phyloP scores from a whole-genome alignment of 2,888 invertebrate species.

The Dicranocentrus wangi region DNA sequence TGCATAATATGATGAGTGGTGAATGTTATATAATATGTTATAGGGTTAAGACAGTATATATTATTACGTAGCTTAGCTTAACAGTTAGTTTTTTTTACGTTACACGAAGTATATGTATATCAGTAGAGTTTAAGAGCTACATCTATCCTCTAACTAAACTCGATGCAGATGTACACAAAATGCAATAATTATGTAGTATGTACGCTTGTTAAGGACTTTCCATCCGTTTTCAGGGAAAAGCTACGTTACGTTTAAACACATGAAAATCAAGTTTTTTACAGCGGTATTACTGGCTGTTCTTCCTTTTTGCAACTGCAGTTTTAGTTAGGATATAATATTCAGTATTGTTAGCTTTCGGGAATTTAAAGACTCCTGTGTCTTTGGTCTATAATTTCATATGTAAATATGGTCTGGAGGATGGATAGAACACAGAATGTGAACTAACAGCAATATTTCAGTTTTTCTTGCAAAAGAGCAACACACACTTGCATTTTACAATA shows the following conservation, averaged over 20 bases:
- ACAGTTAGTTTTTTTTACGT: neutral
- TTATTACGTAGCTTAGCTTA: neutral
- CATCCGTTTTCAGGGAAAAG: slow-evolving; percentile 6
- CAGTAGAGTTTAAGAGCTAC: slow-evolving; percentile 2
- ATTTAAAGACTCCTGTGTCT: slow-evolving; percentile 47
- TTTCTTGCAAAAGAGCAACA: too few species aligned
- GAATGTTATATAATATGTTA: slow-evolving; percentile 1
- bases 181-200: neutral
- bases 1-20: neutral
- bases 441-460: neutral
- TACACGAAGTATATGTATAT: neutral
- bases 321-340: neutral
- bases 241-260: neutral
- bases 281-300: neutral
- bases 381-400: slow-evolving; percentile 37
- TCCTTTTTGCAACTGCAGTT: neutral
- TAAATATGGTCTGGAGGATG: slow-evolving; percentile 22
- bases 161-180: slow-evolving; percentile 15
- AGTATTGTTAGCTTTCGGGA: slow-evolving; percentile 6
- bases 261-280: neutral
- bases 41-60: neutral
- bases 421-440: neutral
- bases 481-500: too few species aligned
- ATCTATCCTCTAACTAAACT: slow-evolving; percentile 32
- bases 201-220: slow-evolving; percentile 7